phyloP scores from a whole-genome alignment of 2,888 invertebrate genomes.

The Pristionchus arcanus region DNA sequence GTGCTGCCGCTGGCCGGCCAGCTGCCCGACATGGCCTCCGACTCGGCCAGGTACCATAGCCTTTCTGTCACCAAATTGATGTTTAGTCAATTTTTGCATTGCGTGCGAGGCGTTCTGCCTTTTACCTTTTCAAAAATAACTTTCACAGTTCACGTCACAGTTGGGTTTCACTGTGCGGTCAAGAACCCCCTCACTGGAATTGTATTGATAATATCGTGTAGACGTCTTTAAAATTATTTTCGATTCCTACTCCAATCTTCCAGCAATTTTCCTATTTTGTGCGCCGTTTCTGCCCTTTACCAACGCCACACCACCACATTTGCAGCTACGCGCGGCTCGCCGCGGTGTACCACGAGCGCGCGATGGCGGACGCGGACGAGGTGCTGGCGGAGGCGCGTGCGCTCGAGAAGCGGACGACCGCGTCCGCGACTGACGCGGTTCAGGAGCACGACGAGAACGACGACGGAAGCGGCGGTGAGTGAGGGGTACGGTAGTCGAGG shows the following conservation, averaged over 20 bases:
- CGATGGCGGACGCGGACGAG: conserved; percentile 67
- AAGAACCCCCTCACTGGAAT: too few relatives aligned
- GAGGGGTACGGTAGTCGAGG: conserved; percentile 60
- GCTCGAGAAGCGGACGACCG: conserved; percentile 5
- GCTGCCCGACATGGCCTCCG: conserved; percentile 78
- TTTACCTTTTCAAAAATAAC: not conserved
- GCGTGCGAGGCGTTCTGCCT: not conserved
- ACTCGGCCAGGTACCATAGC: conserved; percentile 65
- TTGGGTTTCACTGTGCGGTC: not conserved
- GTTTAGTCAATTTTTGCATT: not conserved
- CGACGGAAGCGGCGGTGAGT: conserved; percentile 51
- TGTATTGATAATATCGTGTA: too few relatives aligned
- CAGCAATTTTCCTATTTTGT: not conserved
- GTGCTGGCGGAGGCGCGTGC: conserved; percentile 48
- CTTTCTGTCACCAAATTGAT: conserved; percentile 11
- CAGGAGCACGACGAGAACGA: conserved; percentile 33
- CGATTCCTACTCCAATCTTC: too few relatives aligned
- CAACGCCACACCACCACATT: not conserved
- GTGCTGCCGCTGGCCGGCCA: conserved; percentile 74
- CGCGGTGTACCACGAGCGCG: conserved; percentile 65
- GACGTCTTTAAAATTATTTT: too few relatives aligned
- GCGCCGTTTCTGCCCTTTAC: not conserved
- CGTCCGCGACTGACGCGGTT: not conserved
- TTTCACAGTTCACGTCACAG: not conserved
- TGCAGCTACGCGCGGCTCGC: conserved; percentile 66